Conservation (phyloP, 2,113 vertebrate species). For the Rhagologus leucostigma region DNA sequence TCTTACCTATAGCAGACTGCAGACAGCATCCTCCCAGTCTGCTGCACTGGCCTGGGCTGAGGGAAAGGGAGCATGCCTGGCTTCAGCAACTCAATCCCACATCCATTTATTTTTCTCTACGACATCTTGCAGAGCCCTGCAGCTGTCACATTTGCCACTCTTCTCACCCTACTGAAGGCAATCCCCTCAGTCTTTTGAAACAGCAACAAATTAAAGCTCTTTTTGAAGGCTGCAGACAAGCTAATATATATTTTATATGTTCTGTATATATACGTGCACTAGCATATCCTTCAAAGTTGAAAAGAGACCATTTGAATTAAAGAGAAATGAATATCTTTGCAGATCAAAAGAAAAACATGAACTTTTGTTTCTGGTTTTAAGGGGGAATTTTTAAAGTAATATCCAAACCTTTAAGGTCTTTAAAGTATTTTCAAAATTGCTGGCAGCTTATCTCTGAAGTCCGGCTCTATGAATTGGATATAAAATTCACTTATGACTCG, state of each 20-base stretch:
- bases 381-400: not conserved
- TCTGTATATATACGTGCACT: not conserved
- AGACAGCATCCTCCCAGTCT: not conserved
- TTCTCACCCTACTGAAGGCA: not conserved
- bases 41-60: fast-evolving
- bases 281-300: not conserved
- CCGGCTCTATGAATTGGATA: not conserved
- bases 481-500: not conserved
- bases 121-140: not conserved
- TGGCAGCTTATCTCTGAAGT: not conserved
- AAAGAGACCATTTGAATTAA: not conserved
- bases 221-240: constrained; percentile 24
- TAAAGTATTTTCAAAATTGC: not conserved
- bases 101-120: not conserved
- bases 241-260: constrained; percentile 42
- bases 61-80: not conserved
- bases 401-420: not conserved
- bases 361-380: constrained; percentile 28
- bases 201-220: not conserved
- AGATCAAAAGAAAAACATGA: constrained; percentile 32
- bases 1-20: not conserved
- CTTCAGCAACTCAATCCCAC: not conserved
- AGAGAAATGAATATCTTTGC: not conserved
- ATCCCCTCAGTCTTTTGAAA: not conserved
- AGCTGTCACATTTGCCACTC: not conserved